Base-by-base conservation (phyloP, 2,888 invertebrate genomes). In the Augiades crinisus region DNA sequence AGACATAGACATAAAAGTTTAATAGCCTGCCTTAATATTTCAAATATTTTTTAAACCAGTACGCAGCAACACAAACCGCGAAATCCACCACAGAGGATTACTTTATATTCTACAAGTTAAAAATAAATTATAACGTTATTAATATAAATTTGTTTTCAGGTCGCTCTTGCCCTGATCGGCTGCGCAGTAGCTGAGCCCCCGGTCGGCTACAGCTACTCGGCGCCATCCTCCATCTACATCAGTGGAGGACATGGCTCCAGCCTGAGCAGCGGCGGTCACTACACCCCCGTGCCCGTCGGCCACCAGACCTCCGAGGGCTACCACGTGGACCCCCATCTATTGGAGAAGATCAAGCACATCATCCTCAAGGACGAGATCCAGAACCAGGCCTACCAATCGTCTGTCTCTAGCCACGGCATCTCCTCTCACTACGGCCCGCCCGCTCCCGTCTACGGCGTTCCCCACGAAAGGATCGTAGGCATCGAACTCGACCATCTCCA, bases 281-380 rank as follows among this genome's bases (percentile, higher is more conserved):
- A 94, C 91, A 90, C 91, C 67, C 91, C 93, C 54, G 96, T 95
- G 24, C 93, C 95, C 47, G 91, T 93, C 59, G 96, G 96, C 59
- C 93, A 93, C 82, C 94, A 94, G 74, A 93, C 94, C 64, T 94
- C 92, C 60, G 96, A 96, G 76, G 96, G 96, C 59, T 94, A 95
- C 76, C 91, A 93, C 80, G 94, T 96, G 56, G 96, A 96, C 87
- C 92, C 92, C 44, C 93, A 93, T 63, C 92, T 96, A 61, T 91
- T 96, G 63, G 94, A 95, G 73, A 95, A 96, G 83, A 94, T 96
- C 75, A 94, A 95, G 76, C 94, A 95, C 86, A 95, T 96, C 80
- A 92, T 96, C 68, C 91, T 96, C 63, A 94, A 94, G 71, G 96
- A 96, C 79, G 96, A 96, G 80, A 80, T 90, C 71, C 90, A 90